Evolutionary conservation across 2,113 vertebrate species (phyloP).

Genomic region (cattle (Bos taurus)): DNA sequence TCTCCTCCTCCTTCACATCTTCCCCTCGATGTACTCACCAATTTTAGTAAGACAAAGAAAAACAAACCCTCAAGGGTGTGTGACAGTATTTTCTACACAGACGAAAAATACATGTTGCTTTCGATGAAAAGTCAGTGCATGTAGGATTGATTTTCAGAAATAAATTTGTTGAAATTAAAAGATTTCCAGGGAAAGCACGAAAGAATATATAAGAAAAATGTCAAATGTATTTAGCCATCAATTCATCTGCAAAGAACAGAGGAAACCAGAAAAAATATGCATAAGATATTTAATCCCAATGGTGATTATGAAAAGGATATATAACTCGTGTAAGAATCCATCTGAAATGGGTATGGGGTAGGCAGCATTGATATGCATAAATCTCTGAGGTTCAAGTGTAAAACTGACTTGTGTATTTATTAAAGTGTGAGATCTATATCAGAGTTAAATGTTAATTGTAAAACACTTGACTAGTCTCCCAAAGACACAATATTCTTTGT

Average conservation of each 20-base stretch:
- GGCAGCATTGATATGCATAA: not conserved
- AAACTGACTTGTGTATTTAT: not conserved
- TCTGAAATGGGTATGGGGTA: not conserved
- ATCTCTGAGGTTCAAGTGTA: not conserved
- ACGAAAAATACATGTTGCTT: not conserved
- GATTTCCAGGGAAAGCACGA: not conserved
- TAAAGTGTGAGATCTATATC: conserved; percentile 33
- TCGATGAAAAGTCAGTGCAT: not conserved
- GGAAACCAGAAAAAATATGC: not conserved
- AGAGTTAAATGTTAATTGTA: conserved; percentile 73
- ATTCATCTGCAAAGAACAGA: conserved; percentile 24
- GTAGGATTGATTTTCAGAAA: conserved; percentile 9
- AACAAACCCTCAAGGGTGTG: not conserved
- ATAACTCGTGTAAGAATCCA: not conserved
- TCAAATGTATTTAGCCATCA: not conserved
- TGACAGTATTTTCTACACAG: not conserved
- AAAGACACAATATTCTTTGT: conserved; percentile 60
- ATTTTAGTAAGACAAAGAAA: conserved; percentile 26
- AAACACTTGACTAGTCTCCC: conserved; percentile 72
- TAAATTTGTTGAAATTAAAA: not conserved
- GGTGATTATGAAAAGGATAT: not conserved
- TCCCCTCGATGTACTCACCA: conserved; percentile 1
- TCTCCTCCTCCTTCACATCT: not conserved
- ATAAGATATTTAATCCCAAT: not conserved
- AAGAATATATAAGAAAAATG: not conserved